phyloP scores from a whole-genome alignment of 1,140 invertebrate genomes.

The Littorina saxatilis region DNA sequence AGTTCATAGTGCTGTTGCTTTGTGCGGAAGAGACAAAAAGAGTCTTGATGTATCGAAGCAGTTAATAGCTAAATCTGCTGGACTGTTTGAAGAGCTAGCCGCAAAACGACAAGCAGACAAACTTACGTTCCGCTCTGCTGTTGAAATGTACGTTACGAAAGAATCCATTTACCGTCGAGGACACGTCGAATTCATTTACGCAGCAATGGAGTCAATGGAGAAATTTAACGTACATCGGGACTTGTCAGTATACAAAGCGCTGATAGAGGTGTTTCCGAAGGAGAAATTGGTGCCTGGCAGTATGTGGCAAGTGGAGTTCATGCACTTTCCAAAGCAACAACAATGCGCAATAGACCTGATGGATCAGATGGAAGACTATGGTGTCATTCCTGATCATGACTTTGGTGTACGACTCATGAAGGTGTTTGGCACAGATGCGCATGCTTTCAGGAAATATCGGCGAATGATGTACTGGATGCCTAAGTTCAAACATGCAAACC shows the following conservation, averaged over 20 bases:
- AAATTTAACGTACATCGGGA: conserved; percentile 91
- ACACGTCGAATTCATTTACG: conserved; percentile 95
- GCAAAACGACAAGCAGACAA: conserved; percentile 31
- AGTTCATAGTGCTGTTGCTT: neutral
- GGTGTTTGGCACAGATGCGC: conserved; percentile 88
- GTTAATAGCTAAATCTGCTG: conserved; percentile 16
- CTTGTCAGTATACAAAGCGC: conserved; percentile 91
- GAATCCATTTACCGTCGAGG: conserved; percentile 62
- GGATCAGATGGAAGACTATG: conserved; percentile 88
- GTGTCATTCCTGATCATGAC: conserved; percentile 92
- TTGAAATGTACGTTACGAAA: conserved; percentile 58
- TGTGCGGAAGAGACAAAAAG: conserved; percentile 21
- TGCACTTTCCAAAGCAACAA: conserved; percentile 97
- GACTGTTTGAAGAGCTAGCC: conserved; percentile 36
- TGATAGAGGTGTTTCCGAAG: conserved; percentile 95
- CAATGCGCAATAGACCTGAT: conserved; percentile 91
- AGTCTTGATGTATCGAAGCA: conserved; percentile 21
- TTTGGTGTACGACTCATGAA: conserved; percentile 88
- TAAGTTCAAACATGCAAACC: conserved; percentile 94
- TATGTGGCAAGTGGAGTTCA: conserved; percentile 81
- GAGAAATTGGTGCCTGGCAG: conserved; percentile 90
- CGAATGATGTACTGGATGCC: conserved; percentile 99
- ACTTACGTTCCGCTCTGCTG: conserved; percentile 55
- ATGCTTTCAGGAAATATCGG: conserved; percentile 89
- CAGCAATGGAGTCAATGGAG: conserved; percentile 91